Percentiles rank a stretch among this genome's conserved stretches.
Conservation (phyloP, 2,113 vertebrate species). For the Bos javanicus region DNA sequence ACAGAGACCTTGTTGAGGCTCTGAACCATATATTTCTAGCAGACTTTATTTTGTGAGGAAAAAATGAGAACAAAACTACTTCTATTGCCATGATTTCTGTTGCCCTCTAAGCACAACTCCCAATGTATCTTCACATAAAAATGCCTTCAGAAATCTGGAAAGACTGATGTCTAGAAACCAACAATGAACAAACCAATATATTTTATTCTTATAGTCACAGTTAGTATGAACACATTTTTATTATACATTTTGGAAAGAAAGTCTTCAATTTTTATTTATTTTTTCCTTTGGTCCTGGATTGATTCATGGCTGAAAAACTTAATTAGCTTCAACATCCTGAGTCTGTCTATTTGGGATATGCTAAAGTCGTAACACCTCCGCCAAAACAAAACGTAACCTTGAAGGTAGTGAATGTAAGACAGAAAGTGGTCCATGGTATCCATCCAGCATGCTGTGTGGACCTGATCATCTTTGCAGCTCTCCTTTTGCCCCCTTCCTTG, state of each 20-base stretch:
- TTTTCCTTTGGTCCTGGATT: neutral
- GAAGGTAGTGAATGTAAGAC: neutral
- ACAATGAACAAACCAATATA: neutral
- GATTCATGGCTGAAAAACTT: neutral
- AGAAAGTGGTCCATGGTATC: accelerated
- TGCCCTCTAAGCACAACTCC: neutral
- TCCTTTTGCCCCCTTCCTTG: neutral
- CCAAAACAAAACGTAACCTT: neutral
- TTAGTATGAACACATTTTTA: neutral
- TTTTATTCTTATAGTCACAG: neutral
- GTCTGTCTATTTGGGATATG: neutral
- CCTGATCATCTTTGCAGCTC: neutral
- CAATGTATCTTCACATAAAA: neutral
- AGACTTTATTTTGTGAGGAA: neutral
- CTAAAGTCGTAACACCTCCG: neutral
- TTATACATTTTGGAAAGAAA: neutral
- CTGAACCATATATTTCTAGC: neutral
- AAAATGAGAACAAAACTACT: neutral
- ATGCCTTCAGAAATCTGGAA: neutral
- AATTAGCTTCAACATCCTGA: neutral
- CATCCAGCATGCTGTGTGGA: accelerated
- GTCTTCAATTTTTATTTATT: neutral
- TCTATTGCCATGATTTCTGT: neutral
- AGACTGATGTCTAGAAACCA: neutral
- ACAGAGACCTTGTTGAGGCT: neutral